Evolutionary conservation across 37 sponge, comb jelly and placozoan species (phyloP).

Genomic region (Aplysina aerophoba): DNA sequence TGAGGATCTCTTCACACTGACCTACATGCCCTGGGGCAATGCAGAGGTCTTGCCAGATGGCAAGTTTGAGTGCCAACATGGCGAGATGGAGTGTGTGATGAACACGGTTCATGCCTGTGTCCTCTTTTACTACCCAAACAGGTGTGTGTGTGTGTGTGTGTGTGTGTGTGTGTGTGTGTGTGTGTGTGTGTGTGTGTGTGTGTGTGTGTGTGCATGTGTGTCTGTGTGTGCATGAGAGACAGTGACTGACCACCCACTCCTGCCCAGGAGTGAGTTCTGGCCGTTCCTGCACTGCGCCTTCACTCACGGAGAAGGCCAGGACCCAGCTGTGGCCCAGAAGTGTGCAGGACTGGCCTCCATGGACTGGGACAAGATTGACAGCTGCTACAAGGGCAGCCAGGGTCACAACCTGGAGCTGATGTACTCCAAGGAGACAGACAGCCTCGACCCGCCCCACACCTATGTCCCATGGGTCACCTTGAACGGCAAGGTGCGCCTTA

Average conservation of each 20-base stretch:
- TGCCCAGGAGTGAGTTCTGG: conserved; percentile 63
- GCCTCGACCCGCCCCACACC: conserved; percentile 77
- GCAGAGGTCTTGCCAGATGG: conserved; percentile 58
- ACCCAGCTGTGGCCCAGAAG: conserved; percentile 36
- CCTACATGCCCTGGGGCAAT: conserved; percentile 90
- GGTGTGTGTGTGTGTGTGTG: conserved; percentile 33
- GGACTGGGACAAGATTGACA: conserved; percentile 60
- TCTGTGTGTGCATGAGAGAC: not conserved
- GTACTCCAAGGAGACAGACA: conserved; percentile 53
- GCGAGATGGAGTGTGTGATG: conserved; percentile 80
- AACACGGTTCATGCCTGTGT: conserved; percentile 83
- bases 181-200: not conserved
- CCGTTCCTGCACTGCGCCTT: conserved; percentile 76
- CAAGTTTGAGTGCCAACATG: conserved; percentile 84
- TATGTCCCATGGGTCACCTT: conserved; percentile 91
- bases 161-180: not conserved
- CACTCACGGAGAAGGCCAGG: conserved; percentile 36
- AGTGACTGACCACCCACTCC: too few species aligned
- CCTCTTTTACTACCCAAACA: conserved; percentile 66
- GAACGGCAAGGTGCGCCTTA: conserved; percentile 74
- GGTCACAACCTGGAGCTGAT: conserved; percentile 76
- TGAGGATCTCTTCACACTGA: conserved; percentile 61
- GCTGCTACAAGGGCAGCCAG: conserved; percentile 47
- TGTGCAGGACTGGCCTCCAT: conserved; percentile 58
- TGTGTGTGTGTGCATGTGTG: not conserved